Conservation (phyloP, 2,113 vertebrate species). For the Lamprologus callipterus region DNA sequence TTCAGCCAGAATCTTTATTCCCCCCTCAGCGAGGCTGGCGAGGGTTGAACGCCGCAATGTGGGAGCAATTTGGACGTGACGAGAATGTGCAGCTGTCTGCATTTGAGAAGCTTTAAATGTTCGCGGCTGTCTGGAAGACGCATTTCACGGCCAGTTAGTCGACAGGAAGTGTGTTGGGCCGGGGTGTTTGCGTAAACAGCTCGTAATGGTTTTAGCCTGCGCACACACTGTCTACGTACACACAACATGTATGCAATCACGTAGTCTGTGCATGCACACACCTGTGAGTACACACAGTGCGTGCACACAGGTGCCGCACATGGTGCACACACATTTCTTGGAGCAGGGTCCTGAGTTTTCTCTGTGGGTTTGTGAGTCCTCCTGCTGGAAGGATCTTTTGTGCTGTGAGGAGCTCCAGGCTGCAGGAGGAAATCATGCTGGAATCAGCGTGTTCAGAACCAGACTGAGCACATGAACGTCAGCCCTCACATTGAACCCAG, state of each 20-base stretch:
- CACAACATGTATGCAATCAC: not conserved
- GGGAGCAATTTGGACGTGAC: conserved; percentile 53
- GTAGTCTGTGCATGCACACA: not conserved
- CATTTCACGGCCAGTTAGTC: conserved; percentile 63
- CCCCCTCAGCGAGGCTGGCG: not conserved
- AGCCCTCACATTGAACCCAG: not conserved
- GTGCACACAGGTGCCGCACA: not conserved
- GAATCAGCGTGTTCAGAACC: not conserved
- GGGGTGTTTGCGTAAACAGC: conserved; percentile 55
- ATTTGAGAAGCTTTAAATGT: conserved; percentile 37
- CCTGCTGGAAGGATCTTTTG: not conserved
- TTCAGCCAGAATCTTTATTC: not conserved
- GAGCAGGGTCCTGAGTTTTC: not conserved
- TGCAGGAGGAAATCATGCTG: not conserved
- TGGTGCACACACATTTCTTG: not conserved
- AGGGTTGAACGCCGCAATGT: conserved; percentile 44
- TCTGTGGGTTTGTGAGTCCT: not conserved
- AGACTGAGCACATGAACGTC: not conserved
- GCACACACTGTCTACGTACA: not conserved
- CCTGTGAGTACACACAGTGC: not conserved
- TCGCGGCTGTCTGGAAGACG: conserved; percentile 7
- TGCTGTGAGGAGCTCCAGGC: not conserved
- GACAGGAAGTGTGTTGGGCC: conserved; percentile 59
- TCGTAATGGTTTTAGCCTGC: conserved; percentile 54
- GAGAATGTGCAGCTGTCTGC: conserved; percentile 28